These are phyloP conservation scores for Columba janthina DNA, from an alignment of 2,113 vertebrate species.

Conservation along the genomic window DNA sequence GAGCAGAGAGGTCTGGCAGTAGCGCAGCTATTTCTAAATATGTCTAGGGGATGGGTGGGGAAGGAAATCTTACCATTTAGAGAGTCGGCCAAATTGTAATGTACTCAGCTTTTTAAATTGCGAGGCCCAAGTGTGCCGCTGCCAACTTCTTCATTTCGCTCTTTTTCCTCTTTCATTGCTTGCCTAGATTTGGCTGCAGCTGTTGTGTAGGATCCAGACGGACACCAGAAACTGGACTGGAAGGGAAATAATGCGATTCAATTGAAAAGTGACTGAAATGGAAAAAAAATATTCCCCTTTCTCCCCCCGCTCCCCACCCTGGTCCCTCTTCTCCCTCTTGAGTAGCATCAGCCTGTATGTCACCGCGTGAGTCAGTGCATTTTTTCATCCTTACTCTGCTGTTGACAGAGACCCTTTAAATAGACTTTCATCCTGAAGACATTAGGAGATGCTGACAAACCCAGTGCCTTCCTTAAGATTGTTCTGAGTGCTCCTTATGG, in stretches of 20 bases:
- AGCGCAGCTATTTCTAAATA: constrained; percentile 51
- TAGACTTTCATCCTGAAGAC: constrained; percentile 28
- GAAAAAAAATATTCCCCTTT: background rate
- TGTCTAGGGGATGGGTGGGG: constrained; percentile 62
- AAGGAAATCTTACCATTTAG: constrained; percentile 63
- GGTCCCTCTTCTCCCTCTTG: background rate
- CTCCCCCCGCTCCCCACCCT: background rate
- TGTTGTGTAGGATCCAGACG: background rate
- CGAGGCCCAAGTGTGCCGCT: background rate
- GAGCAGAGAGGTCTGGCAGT: constrained; percentile 44
- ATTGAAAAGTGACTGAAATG: background rate
- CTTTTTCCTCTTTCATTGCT: background rate
- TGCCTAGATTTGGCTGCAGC: background rate
- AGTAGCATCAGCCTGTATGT: constrained; percentile 25
- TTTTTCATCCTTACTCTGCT: constrained; percentile 56
- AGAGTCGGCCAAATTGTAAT: constrained; percentile 33
- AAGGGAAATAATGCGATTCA: background rate
- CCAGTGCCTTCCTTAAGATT: background rate
- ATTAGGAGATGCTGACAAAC: background rate
- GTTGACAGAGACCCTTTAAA: constrained; percentile 61
- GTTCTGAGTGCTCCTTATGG: background rate
- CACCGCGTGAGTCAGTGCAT: constrained; percentile 45
- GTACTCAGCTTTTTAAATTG: constrained; percentile 9
- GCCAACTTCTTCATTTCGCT: background rate
- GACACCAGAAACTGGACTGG: background rate